Conservation (phyloP, 2,888 invertebrate species). For the Pachymerium ferrugineum region DNA sequence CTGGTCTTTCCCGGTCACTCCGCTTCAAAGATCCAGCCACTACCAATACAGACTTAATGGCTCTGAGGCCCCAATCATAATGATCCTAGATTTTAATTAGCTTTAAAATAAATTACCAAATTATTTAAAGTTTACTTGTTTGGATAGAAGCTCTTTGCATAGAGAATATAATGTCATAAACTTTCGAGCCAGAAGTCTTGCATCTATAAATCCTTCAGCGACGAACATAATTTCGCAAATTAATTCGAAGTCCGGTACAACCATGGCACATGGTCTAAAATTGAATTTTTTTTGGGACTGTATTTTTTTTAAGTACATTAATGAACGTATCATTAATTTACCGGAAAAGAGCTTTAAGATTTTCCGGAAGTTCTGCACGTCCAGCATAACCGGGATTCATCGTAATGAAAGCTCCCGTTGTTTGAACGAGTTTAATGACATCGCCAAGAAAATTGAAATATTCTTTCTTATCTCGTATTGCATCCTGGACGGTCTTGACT, state of each 20-base stretch:
- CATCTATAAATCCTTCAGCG: conserved; percentile 86
- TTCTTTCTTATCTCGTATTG: conserved; percentile 61
- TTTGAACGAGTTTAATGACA: conserved; percentile 71
- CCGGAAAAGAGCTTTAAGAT: conserved; percentile 77
- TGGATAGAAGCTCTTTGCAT: conserved; percentile 83
- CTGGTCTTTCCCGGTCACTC: conserved; percentile 73
- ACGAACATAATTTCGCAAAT: conserved; percentile 90
- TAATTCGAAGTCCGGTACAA: conserved; percentile 90
- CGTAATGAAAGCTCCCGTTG: conserved; percentile 80
- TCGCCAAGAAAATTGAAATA: conserved; percentile 53
- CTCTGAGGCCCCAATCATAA: conserved; percentile 83
- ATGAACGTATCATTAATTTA: too few relatives aligned
- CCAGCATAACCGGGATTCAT: conserved; percentile 93
- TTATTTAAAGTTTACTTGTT: conserved; percentile 60
- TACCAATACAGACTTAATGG: conserved; percentile 63
- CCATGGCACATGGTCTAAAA: too few relatives aligned
- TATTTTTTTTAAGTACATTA: too few relatives aligned
- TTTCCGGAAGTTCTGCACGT: conserved; percentile 80
- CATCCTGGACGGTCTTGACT: conserved; percentile 78
- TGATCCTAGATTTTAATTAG: too few relatives aligned
- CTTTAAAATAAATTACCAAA: too few relatives aligned
- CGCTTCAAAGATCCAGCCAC: conserved; percentile 87
- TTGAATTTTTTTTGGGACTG: too few relatives aligned
- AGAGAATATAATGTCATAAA: conserved; percentile 91
- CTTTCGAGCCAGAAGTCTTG: conserved; percentile 77